A percentile compares a stretch with the other conserved stretches of the same genome.
These are phyloP conservation scores for Zaprionus ornatus DNA, from an alignment of 1,140 invertebrate species.

Conservation along the genomic window DNA sequence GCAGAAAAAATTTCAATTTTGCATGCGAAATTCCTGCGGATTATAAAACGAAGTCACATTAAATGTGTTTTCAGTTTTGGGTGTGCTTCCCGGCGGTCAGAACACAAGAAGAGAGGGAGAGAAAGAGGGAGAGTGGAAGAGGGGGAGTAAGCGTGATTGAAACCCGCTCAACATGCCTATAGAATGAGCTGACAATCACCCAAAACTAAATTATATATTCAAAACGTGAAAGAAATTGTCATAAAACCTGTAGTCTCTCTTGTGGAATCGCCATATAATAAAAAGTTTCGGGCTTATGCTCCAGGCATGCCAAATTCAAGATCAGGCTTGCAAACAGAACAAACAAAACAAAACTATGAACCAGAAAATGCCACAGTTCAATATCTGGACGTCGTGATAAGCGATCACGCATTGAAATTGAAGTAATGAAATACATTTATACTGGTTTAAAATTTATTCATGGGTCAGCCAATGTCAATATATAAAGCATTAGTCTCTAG, in stretches of 20 bases:
- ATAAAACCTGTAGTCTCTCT: conserved; percentile 32
- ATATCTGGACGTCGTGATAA: conserved; percentile 33
- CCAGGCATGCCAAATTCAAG: conserved; percentile 51
- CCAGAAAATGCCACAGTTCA: conserved; percentile 17
- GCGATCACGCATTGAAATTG: conserved; percentile 36
- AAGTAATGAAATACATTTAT: not conserved
- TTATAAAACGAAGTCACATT: conserved; percentile 36
- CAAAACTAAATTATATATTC: conserved; percentile 38
- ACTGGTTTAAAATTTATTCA: not conserved
- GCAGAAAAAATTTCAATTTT: conserved; percentile 32
- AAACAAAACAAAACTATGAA: conserved; percentile 25
- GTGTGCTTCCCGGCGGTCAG: conserved; percentile 14
- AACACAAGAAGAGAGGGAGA: not conserved
- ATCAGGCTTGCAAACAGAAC: conserved; percentile 30
- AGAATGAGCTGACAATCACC: not conserved
- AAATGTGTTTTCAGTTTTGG: conserved; percentile 33
- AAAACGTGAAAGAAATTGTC: conserved; percentile 22
- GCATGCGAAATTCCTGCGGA: conserved; percentile 31
- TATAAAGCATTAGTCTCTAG: not conserved
- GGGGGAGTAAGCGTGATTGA: not conserved
- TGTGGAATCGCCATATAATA: conserved; percentile 24
- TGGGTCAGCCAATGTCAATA: not conserved
- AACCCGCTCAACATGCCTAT: conserved; percentile 16
- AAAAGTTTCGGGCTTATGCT: conserved; percentile 31
- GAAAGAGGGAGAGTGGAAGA: not conserved